Evolutionary conservation across 2,113 vertebrate species (phyloP).

Genomic region (Panthera uncia): DNA sequence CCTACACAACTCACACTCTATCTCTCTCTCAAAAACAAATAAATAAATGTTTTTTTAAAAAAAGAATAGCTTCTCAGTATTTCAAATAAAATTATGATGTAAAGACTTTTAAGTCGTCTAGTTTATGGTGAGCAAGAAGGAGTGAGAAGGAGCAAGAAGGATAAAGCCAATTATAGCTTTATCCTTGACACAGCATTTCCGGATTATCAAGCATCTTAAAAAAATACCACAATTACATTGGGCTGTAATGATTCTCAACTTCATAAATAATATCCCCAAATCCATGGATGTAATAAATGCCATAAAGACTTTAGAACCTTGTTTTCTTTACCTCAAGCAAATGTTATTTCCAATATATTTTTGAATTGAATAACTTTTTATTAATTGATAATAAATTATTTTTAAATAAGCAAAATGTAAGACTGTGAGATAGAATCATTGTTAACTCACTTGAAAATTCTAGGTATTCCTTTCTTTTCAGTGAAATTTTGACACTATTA

Average conservation of each 20-base stretch:
- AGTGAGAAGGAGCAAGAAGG: too few species aligned
- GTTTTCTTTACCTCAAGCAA: not conserved
- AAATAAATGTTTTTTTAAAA: not conserved
- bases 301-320: not conserved
- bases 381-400: not conserved
- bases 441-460: not conserved
- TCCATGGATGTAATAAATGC: not conserved
- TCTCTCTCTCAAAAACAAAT: too few species aligned
- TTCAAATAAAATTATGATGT: slow-evolving; percentile 21
- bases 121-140: not conserved
- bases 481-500: not conserved
- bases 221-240: not conserved
- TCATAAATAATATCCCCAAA: not conserved
- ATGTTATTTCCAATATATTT: not conserved
- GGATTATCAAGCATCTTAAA: not conserved
- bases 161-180: not conserved
- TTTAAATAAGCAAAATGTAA: slow-evolving; percentile 2
- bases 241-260: not conserved
- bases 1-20: too few species aligned
- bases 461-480: not conserved
- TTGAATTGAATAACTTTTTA: not conserved
- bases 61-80: not conserved
- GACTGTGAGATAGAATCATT: not conserved
- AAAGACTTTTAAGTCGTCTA: not conserved
- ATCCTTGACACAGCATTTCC: not conserved